Percentiles rank a stretch among this genome's conserved stretches.
Evolutionary conservation across 2,888 invertebrate species (phyloP).

Genomic region (Apamea monoglypha): DNA sequence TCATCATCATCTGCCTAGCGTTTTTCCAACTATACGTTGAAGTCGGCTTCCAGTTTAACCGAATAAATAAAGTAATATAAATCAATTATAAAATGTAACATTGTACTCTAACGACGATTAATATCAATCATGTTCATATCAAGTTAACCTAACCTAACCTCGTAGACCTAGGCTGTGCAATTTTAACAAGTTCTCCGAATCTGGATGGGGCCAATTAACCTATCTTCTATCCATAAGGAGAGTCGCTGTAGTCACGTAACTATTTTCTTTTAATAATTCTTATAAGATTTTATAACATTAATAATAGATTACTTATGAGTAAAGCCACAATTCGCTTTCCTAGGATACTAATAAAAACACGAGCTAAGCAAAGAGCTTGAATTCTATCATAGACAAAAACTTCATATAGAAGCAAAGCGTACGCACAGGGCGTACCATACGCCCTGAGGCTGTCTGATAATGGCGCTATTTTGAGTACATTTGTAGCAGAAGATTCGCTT

Average conservation of each 20-base stretch:
- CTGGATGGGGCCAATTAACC: background rate
- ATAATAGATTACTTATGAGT: background rate
- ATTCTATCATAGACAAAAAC: background rate
- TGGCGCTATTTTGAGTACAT: background rate
- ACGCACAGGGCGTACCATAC: background rate
- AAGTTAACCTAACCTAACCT: slow-evolving; percentile 5
- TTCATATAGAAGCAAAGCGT: background rate
- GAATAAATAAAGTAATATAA: background rate
- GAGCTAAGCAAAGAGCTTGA: background rate
- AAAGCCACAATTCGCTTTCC: background rate
- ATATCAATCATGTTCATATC: background rate
- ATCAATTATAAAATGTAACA: background rate
- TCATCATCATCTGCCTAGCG: background rate
- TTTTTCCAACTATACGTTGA: background rate
- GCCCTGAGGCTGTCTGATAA: background rate
- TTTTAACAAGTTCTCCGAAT: slow-evolving; percentile 10
- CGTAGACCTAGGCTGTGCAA: background rate
- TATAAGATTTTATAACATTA: background rate
- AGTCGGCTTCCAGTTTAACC: background rate
- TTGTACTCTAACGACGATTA: slow-evolving; percentile 2
- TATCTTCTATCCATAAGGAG: slow-evolving; percentile 10
- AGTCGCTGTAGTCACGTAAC: background rate
- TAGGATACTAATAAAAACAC: background rate
- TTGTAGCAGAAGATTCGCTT: background rate
- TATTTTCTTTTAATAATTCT: background rate